These are phyloP conservation scores for Polymixis lichenea DNA, from an alignment of 2,888 invertebrate species.

Conservation along the genomic window DNA sequence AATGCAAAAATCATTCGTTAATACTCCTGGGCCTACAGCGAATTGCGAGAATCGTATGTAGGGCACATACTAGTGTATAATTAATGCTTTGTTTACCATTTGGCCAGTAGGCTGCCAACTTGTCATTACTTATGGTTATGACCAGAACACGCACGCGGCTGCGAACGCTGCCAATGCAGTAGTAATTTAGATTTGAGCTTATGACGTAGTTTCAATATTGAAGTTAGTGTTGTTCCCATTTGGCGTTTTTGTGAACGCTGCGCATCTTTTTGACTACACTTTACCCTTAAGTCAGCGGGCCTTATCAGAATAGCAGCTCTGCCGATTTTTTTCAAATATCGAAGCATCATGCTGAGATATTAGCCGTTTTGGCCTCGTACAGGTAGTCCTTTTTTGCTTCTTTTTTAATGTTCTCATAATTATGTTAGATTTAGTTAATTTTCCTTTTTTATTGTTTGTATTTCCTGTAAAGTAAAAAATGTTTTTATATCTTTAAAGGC, in stretches of 20 bases:
- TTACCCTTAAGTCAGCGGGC: background rate
- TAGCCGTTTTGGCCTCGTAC: too few species aligned
- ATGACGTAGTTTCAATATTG: background rate
- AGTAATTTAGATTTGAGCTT: slow-evolving; percentile 25
- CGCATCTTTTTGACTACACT: background rate
- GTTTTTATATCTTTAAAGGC: background rate
- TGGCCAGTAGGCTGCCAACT: slow-evolving; percentile 40
- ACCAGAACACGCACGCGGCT: slow-evolving; percentile 27
- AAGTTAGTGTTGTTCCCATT: background rate
- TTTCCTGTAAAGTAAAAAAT: too few species aligned
- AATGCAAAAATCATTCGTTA: background rate
- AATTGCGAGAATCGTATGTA: slow-evolving; percentile 30
- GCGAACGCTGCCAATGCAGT: slow-evolving; percentile 36
- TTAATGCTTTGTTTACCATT: slow-evolving; percentile 42
- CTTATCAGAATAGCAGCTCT: too few species aligned
- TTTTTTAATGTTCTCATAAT: too few species aligned
- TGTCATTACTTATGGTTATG: slow-evolving; percentile 40
- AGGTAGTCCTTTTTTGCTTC: too few species aligned
- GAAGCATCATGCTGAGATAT: too few species aligned
- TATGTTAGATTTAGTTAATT: too few species aligned
- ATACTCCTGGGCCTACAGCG: background rate
- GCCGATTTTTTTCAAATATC: too few species aligned
- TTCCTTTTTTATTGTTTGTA: too few species aligned
- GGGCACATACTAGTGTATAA: slow-evolving; percentile 12
- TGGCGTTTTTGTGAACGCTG: background rate